Base-by-base conservation (phyloP, 2,113 vertebrate species). In the Anoura caudifer region DNA sequence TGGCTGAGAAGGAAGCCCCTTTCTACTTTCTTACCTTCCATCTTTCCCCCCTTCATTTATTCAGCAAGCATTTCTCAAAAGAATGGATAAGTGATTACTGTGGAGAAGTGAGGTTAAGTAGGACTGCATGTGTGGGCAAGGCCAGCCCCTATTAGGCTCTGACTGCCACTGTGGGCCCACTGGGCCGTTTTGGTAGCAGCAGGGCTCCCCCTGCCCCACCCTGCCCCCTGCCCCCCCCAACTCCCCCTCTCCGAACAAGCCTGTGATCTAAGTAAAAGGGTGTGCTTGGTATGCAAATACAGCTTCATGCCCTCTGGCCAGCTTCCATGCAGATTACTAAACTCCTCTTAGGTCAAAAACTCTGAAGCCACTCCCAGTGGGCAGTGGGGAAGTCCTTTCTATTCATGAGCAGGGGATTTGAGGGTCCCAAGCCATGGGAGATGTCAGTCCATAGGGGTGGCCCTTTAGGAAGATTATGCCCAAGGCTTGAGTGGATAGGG, bases 11-110 rank as follows among this genome's bases (percentile, higher is more conserved):
- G n/a, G n/a, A 56, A 80, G 45, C 24, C 70, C 4, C 31, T 72
- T 82, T 85, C 47, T 76, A 72, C 11, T 59, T 59, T 67, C 56
- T 67, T 76, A 15, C 14, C 69, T 56, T 81, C 70, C 61, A 61
- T 59, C 31, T 85, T 38, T 14, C 33, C 54, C 69, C 67, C 38
- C 41, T 87, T 79, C 41, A 45, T 63, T 70, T 93, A 65, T 75
- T 96, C 76, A 90, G 50, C 63, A 96, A 89, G 59, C 65, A 7
- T 36, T 85, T 94, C 81, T 87, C 16, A 14, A 76, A 76, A 79
- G 56, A n/a, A 63, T 63, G 52, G 61, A 47, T 45, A 24, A 26
- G n/a, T 69, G 76, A 13, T 41, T 69, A 7, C 26, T 56, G 56
- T 52, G 43, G n/a, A 50, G 56, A 69, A 79, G 41, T 17, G 73